Evolutionary conservation across 2,888 invertebrate species (phyloP).

Genomic region (Helleia helle): DNA sequence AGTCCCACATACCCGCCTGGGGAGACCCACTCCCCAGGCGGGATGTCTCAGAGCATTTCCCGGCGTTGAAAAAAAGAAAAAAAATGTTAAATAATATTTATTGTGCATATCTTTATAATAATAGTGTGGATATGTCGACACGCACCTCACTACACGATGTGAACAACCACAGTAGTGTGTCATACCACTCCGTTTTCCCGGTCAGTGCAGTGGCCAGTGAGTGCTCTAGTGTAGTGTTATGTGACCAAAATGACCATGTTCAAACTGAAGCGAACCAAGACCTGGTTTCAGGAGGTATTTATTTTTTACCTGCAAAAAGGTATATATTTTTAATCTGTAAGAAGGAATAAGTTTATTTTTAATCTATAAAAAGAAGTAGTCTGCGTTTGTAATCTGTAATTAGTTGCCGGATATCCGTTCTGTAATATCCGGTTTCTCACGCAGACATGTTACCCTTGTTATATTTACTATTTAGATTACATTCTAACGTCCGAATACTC

Average conservation of each 20-base stretch:
- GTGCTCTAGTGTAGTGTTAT: slow-evolving; percentile 1
- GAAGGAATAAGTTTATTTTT: too few relatives aligned
- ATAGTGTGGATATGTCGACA: slow-evolving; percentile 9
- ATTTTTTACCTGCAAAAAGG: too few relatives aligned
- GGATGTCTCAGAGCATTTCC: too few relatives aligned
- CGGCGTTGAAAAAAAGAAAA: too few relatives aligned
- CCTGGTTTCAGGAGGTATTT: slow-evolving; percentile 59
- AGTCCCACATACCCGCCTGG: too few relatives aligned
- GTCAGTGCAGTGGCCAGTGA: slow-evolving; percentile 5
- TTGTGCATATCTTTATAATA: too few relatives aligned
- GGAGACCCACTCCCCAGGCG: too few relatives aligned
- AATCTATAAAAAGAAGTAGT: too few relatives aligned
- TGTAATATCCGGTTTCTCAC: slow-evolving; percentile 1
- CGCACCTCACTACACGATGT: slow-evolving; percentile 32
- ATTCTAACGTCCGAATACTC: too few relatives aligned
- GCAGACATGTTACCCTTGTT: background rate
- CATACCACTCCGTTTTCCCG: slow-evolving; percentile 25
- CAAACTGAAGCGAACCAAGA: slow-evolving; percentile 45
- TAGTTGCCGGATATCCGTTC: background rate
- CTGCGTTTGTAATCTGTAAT: background rate
- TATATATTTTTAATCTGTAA: too few relatives aligned
- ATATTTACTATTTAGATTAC: background rate
- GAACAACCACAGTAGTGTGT: slow-evolving; percentile 31
- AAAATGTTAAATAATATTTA: too few relatives aligned
- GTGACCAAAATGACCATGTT: slow-evolving; percentile 31